Evolutionary conservation across 2,888 invertebrate genomes (phyloP).

Genomic region (Exocentrus adspersus): DNA sequence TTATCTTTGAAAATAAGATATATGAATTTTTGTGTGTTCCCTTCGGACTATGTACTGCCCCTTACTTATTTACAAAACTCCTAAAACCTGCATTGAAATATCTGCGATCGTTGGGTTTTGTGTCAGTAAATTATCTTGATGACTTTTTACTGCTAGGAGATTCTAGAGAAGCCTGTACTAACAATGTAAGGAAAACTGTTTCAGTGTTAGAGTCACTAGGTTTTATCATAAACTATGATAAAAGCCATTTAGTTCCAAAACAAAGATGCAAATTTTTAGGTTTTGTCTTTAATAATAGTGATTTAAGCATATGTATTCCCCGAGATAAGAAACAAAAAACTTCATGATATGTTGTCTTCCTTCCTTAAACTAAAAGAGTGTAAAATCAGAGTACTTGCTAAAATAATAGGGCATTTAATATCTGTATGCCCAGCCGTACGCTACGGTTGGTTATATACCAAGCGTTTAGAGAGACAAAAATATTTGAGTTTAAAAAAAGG

Average conservation of each 20-base stretch:
- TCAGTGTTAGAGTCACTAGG: no score
- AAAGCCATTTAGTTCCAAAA: not conserved
- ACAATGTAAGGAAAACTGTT: slow-evolving; percentile 22
- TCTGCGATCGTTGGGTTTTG: not conserved
- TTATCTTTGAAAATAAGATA: not conserved
- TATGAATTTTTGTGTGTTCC: not conserved
- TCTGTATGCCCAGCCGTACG: not conserved
- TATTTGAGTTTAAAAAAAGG: slow-evolving; percentile 4
- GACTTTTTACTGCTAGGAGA: slow-evolving; percentile 8
- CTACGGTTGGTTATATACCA: slow-evolving; percentile 11
- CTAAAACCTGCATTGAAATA: slow-evolving; percentile 10
- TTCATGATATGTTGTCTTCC: not conserved
- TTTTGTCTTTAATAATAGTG: slow-evolving; percentile 10
- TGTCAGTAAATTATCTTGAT: slow-evolving; percentile 21
- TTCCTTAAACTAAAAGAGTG: not conserved
- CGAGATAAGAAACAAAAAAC: not conserved
- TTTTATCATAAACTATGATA: no score
- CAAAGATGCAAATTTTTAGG: slow-evolving; percentile 15
- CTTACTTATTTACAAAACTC: slow-evolving; percentile 5
- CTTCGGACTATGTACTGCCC: not conserved
- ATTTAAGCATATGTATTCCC: not conserved
- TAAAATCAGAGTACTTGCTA: not conserved
- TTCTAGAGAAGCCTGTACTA: not conserved
- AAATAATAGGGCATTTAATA: not conserved
- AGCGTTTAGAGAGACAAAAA: slow-evolving; percentile 11